Conservation (phyloP, 1,140 invertebrate species). For the Drosophila yakuba region DNA sequence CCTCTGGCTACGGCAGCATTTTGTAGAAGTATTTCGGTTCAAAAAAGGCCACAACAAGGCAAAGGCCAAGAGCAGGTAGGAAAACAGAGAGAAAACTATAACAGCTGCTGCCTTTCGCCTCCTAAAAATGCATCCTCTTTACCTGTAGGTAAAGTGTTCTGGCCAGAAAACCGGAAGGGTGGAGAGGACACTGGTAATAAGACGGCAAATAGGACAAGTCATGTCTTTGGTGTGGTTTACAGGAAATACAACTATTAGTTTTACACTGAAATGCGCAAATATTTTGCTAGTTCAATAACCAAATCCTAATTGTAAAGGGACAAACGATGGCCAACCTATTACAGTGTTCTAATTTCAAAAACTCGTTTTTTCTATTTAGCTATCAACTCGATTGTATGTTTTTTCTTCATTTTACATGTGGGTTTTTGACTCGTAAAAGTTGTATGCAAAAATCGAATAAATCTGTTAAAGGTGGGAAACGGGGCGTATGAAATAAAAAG, state of each 20-base stretch:
- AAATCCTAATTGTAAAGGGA: background rate
- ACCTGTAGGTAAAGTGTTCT: constrained; percentile 15
- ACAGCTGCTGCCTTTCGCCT: constrained; percentile 32
- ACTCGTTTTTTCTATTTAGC: too few relatives aligned
- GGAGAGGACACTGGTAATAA: background rate
- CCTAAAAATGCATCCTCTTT: constrained; percentile 33
- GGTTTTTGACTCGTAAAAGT: background rate
- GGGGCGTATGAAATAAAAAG: background rate
- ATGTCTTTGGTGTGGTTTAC: background rate
- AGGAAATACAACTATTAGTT: background rate
- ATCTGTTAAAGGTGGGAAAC: constrained; percentile 39
- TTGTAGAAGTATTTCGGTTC: constrained; percentile 44
- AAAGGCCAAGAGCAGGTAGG: constrained; percentile 39
- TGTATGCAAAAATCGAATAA: constrained; percentile 52
- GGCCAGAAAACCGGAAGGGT: constrained; percentile 13
- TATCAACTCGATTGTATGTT: constrained; percentile 38
- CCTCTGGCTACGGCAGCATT: constrained; percentile 31
- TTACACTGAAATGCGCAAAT: background rate
- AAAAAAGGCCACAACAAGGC: constrained; percentile 39
- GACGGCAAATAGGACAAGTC: constrained; percentile 13
- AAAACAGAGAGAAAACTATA: constrained; percentile 23
- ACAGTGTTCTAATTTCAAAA: too few relatives aligned
- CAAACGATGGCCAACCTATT: constrained; percentile 8
- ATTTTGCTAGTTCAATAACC: background rate
- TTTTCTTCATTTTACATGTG: constrained; percentile 37